Evolutionary conservation across 37 sponge, comb jelly and placozoan genomes (phyloP).

Genomic region (Hormiphora californensis): DNA sequence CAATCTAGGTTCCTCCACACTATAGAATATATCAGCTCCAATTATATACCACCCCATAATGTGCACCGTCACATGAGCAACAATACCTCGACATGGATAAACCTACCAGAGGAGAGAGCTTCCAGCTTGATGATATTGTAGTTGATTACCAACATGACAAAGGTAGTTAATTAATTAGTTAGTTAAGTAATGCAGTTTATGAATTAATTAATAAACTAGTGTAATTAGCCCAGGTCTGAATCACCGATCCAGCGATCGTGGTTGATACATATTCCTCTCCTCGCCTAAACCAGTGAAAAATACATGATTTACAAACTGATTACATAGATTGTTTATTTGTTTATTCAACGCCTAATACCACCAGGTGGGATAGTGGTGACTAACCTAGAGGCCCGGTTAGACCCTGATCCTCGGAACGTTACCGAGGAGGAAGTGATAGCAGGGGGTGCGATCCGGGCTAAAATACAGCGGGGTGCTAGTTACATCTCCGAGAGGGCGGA

Average conservation of each 20-base stretch:
- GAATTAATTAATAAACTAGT: not conserved
- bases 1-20: too few relatives aligned
- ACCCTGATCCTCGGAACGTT: not conserved
- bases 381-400: constrained; percentile 29
- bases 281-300: not conserved
- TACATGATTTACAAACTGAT: not conserved
- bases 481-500: too few relatives aligned
- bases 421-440: constrained; percentile 43
- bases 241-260: not conserved
- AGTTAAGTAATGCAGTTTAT: not conserved
- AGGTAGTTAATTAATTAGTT: not conserved
- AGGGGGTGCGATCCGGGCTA: constrained; percentile 16
- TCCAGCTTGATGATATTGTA: constrained; percentile 29
- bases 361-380: constrained; percentile 47
- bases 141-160: constrained; percentile 53
- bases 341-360: too few relatives aligned
- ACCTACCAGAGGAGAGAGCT: not conserved
- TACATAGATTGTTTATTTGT: too few relatives aligned
- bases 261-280: not conserved
- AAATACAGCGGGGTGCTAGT: constrained; percentile 20
- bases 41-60: not conserved
- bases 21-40: not conserved
- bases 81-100: constrained; percentile 24
- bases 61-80: not conserved
- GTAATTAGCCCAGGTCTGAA: not conserved